phyloP scores from a whole-genome alignment of 2,113 vertebrate genomes.

The Corythornis vintsioides region DNA sequence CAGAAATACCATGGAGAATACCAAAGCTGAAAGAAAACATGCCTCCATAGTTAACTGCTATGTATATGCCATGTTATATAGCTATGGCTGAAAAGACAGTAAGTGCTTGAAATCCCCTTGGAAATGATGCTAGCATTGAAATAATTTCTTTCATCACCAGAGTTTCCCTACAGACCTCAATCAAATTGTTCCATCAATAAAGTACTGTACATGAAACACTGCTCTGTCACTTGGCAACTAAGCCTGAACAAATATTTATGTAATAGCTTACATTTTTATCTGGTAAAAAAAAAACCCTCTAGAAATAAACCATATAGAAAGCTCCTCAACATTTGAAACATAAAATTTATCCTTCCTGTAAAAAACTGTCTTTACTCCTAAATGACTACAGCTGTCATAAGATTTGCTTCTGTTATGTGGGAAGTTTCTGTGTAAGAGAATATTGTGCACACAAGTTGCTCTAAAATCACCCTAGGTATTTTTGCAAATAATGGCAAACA shows the following conservation, averaged over 20 bases:
- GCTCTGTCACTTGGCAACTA: constrained; percentile 11
- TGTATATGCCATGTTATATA: background rate
- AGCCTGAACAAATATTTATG: constrained; percentile 47
- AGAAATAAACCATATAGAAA: constrained; percentile 20
- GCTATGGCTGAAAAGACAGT: background rate
- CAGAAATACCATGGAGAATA: background rate
- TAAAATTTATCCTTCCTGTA: background rate
- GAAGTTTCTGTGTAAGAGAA: background rate
- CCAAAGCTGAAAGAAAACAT: background rate
- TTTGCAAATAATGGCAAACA: background rate
- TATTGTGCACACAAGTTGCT: background rate
- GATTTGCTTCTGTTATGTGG: background rate
- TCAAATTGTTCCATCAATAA: constrained; percentile 35
- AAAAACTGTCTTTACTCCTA: background rate
- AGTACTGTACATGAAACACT: constrained; percentile 1
- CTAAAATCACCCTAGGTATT: background rate
- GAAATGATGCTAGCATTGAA: background rate
- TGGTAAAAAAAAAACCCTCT: background rate
- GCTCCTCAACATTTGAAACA: background rate
- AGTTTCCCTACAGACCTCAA: constrained; percentile 3
- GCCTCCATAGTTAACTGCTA: background rate
- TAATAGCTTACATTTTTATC: background rate
- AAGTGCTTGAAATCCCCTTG: background rate
- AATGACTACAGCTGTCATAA: background rate
- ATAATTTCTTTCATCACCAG: background rate